Conservation (phyloP, 2,888 invertebrate genomes). For the Drosophila incognita region DNA sequence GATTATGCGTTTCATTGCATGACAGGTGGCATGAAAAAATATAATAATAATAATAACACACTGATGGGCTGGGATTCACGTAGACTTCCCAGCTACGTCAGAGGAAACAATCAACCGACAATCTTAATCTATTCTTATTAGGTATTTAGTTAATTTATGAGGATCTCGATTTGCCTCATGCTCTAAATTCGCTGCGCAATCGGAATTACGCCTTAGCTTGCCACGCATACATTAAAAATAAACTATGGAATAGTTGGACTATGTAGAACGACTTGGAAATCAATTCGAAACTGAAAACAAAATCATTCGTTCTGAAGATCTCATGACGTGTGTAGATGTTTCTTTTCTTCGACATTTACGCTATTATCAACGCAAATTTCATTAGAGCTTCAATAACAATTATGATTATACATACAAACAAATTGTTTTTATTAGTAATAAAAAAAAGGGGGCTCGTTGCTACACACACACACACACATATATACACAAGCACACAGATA, state of each 20-base stretch:
- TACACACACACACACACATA: slow-evolving; percentile 31
- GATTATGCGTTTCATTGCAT: slow-evolving; percentile 15
- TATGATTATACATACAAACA: slow-evolving; percentile 31
- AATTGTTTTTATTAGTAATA: slow-evolving; percentile 26
- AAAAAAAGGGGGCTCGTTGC: slow-evolving; percentile 59
- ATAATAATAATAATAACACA: slow-evolving; percentile 8
- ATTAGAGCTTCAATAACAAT: slow-evolving; percentile 71
- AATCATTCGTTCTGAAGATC: slow-evolving; percentile 23
- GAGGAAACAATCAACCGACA: slow-evolving; percentile 8
- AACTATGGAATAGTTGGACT: slow-evolving; percentile 21
- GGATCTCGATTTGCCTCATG: slow-evolving; percentile 18
- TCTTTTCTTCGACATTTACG: slow-evolving; percentile 13
- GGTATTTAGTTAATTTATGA: slow-evolving; percentile 41
- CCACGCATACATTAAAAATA: slow-evolving; percentile 9
- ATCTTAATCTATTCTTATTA: slow-evolving; percentile 29
- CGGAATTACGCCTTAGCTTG: slow-evolving; percentile 28
- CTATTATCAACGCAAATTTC: slow-evolving; percentile 67
- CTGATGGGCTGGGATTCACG: slow-evolving; percentile 1
- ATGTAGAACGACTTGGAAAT: not conserved
- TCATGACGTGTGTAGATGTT: slow-evolving; percentile 69
- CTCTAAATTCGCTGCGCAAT: slow-evolving; percentile 27
- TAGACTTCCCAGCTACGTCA: slow-evolving; percentile 11
- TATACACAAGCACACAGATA: slow-evolving; percentile 17
- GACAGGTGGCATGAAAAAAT: slow-evolving; percentile 29
- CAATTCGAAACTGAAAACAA: slow-evolving; percentile 23